A percentile compares a stretch with the other conserved stretches of the same genome.
phyloP scores from a whole-genome alignment of 2,113 vertebrate species.

The Serilophus lunatus region DNA sequence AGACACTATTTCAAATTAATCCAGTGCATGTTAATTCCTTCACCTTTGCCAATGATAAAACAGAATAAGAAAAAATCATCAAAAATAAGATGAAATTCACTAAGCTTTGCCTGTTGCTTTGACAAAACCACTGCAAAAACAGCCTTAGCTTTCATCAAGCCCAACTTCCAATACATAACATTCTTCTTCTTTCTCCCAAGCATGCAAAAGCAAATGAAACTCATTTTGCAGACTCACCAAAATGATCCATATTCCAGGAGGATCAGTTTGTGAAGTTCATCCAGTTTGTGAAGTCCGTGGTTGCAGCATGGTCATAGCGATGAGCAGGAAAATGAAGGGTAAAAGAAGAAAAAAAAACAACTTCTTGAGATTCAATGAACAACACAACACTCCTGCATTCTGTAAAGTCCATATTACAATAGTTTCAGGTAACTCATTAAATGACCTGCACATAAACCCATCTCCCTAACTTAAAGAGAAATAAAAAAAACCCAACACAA shows the following conservation, averaged over 20 bases:
- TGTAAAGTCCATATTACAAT: background rate
- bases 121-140: background rate
- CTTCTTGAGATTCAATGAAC: background rate
- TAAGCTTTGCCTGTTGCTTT: background rate
- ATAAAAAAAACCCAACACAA: background rate
- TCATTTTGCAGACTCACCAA: conserved; percentile 72
- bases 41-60: background rate
- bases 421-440: background rate
- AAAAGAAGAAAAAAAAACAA: background rate
- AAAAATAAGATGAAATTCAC: background rate
- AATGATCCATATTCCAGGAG: background rate
- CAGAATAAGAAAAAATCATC: background rate
- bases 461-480: background rate
- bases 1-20: conserved; percentile 1
- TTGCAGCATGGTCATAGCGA: background rate
- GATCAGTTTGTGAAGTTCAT: background rate
- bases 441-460: background rate
- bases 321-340: background rate
- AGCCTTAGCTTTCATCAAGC: background rate
- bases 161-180: background rate
- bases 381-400: background rate
- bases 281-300: background rate
- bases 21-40: background rate
- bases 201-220: background rate
- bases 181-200: background rate